phyloP scores from a whole-genome alignment of 2,797 vertebrate genomes.

The Falco concolor region DNA sequence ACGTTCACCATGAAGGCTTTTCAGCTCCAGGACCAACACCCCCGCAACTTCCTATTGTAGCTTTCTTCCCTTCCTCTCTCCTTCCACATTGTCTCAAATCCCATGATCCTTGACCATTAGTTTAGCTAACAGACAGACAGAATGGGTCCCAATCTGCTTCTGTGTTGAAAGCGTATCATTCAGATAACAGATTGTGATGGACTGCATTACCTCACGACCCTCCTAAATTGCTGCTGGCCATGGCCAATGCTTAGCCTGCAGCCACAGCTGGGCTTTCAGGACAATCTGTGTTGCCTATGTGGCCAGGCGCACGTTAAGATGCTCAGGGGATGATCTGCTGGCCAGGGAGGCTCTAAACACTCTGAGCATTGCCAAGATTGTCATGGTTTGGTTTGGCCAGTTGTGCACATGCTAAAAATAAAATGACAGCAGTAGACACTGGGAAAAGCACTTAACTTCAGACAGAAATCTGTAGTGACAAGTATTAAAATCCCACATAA shows the following conservation, averaged over 20 bases:
- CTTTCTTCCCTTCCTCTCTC: neutral
- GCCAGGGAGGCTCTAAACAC: neutral
- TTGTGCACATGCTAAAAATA: neutral
- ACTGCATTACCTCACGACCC: neutral
- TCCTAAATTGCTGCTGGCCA: neutral
- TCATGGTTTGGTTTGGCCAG: neutral
- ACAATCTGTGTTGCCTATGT: neutral
- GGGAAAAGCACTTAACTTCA: neutral
- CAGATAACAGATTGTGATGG: neutral
- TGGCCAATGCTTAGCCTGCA: neutral
- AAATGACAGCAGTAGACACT: neutral
- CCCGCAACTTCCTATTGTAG: neutral
- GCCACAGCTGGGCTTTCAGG: neutral
- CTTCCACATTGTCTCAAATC: neutral
- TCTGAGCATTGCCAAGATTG: neutral
- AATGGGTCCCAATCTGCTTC: neutral
- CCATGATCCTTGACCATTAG: neutral
- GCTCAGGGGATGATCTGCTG: neutral
- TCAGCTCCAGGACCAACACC: neutral
- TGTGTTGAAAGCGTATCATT: neutral
- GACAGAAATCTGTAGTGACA: constrained; percentile 36
- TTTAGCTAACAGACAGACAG: neutral
- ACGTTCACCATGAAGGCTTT: neutral
- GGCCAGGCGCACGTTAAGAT: neutral
- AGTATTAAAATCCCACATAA: neutral